Base-by-base conservation (phyloP, 2,113 vertebrate genomes). In the Platichthys stellatus region DNA sequence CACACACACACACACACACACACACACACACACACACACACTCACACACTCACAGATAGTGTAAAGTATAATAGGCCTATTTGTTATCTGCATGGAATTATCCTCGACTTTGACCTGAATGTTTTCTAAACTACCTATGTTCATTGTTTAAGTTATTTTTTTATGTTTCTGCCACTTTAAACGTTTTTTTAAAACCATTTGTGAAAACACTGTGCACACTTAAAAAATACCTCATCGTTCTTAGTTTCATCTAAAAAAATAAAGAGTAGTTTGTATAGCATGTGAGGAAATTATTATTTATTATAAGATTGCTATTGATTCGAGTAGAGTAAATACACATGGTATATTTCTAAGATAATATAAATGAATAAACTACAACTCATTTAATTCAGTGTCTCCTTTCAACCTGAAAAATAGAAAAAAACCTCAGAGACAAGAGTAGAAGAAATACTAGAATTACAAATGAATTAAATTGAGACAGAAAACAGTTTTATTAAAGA, bases 171-270 rank as follows among this genome's bases (percentile, higher is more conserved):
- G 72, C 45, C 76, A 81, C 20, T 74, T 68, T 70, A 57, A 65
- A 64, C 69, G 82, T 76, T 78, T 38, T 38, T 72, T 76, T 78
- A 78, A 60, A 75, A 69, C 80, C 78, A 86, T 90, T 87, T 90
- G 85, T 92, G 61, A 82, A 86, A 75, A 76, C 72, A 84, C 74
- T 86, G 90, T 96, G 94, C 95, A 96, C 96, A 92, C 93, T 69
- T 7, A n/a, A 70, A 60, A 90, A 89, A 93, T 93, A 94, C 93
- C 92, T 94, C 93, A 76, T 88, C 68, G 59, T 88, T 82, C 47
- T 61, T 78, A 60, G 74, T 87, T 76, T 81, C 49, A 81, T 53
- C 54, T 12, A 3, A 35, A 3, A 3, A 78, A 89, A 90, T 78
- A 91, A 91, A 90, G 49, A 81, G 69, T 85, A 85, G 82, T 91